These are phyloP conservation scores for Anolis sagrei DNA, from an alignment of 2,113 vertebrate species.

Conservation along the genomic window DNA sequence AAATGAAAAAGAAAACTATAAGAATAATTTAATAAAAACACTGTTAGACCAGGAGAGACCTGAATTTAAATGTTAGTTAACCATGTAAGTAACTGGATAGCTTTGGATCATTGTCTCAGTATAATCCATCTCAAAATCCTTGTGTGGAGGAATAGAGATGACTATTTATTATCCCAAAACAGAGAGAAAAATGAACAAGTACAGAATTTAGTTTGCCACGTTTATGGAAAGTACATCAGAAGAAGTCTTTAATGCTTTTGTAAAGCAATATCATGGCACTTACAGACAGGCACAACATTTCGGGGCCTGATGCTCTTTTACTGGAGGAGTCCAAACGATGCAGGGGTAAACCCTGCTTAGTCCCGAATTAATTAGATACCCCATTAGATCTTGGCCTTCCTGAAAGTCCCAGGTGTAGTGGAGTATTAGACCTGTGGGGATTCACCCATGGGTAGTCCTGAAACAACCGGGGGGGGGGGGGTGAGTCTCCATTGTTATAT, in stretches of 20 bases:
- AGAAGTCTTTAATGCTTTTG: neutral
- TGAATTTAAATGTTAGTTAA: too few species aligned
- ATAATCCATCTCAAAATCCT: neutral
- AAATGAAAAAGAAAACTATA: constrained; percentile 26
- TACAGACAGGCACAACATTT: too few species aligned
- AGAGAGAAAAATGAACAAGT: neutral
- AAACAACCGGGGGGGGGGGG: too few species aligned
- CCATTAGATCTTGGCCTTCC: too few species aligned
- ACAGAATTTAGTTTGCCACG: neutral
- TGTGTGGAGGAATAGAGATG: neutral
- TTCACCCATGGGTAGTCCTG: too few species aligned
- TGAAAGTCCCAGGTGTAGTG: too few species aligned
- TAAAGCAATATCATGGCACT: neutral
- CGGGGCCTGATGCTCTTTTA: too few species aligned
- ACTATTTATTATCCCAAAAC: neutral
- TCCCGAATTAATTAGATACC: too few species aligned
- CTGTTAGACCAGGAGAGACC: neutral
- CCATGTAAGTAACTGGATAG: neutral
- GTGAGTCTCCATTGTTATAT: too few species aligned
- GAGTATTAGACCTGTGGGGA: too few species aligned
- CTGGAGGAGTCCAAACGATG: too few species aligned
- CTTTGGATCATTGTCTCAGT: neutral
- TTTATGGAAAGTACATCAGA: neutral
- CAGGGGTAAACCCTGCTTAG: too few species aligned
- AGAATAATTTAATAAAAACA: neutral